Evolutionary conservation across 2,888 invertebrate species (phyloP).

Genomic region (Noctua pronuba): DNA sequence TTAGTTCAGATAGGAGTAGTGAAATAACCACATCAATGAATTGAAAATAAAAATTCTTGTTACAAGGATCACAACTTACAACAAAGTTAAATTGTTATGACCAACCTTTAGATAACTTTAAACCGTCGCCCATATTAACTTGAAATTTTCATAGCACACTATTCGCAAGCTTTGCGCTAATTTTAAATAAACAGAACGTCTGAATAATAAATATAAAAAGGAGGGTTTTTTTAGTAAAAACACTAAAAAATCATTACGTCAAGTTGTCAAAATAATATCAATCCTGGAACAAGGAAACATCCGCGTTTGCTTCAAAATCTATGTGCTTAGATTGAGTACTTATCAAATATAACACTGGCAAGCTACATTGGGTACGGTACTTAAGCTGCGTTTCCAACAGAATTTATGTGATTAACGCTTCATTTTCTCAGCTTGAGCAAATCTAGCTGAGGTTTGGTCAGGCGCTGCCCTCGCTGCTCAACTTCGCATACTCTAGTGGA

Average conservation of each 20-base stretch:
- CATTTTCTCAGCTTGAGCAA: neutral
- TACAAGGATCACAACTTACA: neutral
- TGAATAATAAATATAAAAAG: slow-evolving; percentile 84
- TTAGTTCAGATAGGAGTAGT: neutral
- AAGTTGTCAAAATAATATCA: slow-evolving; percentile 85
- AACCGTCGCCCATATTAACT: slow-evolving; percentile 87
- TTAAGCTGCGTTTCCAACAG: neutral
- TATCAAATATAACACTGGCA: slow-evolving; percentile 60
- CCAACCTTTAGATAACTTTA: slow-evolving; percentile 85
- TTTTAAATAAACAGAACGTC: slow-evolving; percentile 79
- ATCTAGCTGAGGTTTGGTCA: neutral
- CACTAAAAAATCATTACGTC: slow-evolving; percentile 89
- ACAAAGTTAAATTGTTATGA: slow-evolving; percentile 13
- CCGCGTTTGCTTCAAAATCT: slow-evolving; percentile 78
- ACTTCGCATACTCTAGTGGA: neutral
- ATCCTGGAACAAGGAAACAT: slow-evolving; percentile 80
- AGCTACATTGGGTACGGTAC: neutral
- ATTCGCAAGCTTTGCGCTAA: slow-evolving; percentile 75
- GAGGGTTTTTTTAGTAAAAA: slow-evolving; percentile 80
- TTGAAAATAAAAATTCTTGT: slow-evolving; percentile 1
- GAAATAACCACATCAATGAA: neutral
- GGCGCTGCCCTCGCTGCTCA: neutral
- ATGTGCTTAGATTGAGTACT: slow-evolving; percentile 67
- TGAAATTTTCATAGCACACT: slow-evolving; percentile 86
- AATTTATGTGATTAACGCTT: neutral